These are phyloP conservation scores for Nothoprocta pentlandii DNA, from an alignment of 2,113 vertebrate genomes.

Conservation along the genomic window DNA sequence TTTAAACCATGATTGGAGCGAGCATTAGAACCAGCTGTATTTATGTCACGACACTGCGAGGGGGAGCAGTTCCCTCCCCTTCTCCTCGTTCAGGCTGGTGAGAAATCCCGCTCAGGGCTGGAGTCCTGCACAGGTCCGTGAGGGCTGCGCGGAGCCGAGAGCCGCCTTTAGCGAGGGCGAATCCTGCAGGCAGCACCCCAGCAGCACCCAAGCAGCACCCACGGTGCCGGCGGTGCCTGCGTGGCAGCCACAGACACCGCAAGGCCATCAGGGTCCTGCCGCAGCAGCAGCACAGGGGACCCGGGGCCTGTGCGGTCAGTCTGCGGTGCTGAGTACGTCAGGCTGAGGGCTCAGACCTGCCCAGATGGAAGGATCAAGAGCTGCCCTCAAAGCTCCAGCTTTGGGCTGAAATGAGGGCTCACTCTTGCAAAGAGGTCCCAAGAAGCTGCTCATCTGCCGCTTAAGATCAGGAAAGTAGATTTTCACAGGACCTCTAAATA, in stretches of 20 bases:
- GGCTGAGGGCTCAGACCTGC: background rate
- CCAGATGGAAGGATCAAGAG: background rate
- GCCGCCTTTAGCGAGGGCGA: background rate
- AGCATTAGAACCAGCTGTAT: background rate
- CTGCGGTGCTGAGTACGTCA: background rate
- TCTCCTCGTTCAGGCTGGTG: background rate
- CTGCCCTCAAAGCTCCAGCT: too few species aligned
- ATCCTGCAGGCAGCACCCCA: background rate
- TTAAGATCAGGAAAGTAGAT: background rate
- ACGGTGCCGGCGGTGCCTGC: too few species aligned
- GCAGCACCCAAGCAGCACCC: rapidly evolving
- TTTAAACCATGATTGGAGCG: background rate
- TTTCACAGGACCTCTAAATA: background rate
- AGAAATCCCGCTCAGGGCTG: background rate
- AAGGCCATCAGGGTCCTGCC: background rate
- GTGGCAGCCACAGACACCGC: background rate
- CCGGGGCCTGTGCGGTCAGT: background rate
- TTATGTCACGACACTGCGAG: background rate
- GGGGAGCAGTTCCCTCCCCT: background rate
- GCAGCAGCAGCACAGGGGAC: background rate
- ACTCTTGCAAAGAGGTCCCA: background rate
- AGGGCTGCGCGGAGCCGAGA: background rate
- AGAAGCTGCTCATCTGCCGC: background rate
- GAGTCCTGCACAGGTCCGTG: background rate
- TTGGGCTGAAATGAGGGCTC: background rate